A percentile compares a stretch with the other conserved stretches of the same genome.
Evolutionary conservation across 2,888 invertebrate genomes (phyloP).

Genomic region (Apamea epomidion): DNA sequence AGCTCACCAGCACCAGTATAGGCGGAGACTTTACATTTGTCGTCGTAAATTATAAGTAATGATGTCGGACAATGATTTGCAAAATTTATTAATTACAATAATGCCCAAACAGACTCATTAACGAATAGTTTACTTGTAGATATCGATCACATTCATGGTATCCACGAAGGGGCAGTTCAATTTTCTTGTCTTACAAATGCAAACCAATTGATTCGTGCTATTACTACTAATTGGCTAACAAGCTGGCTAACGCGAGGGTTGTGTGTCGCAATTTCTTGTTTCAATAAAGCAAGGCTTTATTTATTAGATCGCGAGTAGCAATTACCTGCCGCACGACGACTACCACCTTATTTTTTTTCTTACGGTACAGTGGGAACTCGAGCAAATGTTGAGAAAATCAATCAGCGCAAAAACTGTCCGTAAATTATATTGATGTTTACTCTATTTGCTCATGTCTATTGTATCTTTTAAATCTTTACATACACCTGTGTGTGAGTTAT

Average conservation of each 20-base stretch:
- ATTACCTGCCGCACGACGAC: slow-evolving; percentile 74
- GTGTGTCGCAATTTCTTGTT: slow-evolving; percentile 85
- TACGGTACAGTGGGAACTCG: slow-evolving; percentile 79
- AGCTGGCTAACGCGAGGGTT: slow-evolving; percentile 74
- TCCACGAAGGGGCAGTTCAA: slow-evolving; percentile 63
- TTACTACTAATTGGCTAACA: slow-evolving; percentile 81
- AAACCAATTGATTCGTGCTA: slow-evolving; percentile 78
- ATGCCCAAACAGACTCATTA: slow-evolving; percentile 71
- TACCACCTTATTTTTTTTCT: slow-evolving; percentile 71
- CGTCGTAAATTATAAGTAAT: slow-evolving; percentile 81
- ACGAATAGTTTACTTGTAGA: slow-evolving; percentile 65
- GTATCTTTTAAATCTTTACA: slow-evolving; percentile 23
- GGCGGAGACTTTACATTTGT: slow-evolving; percentile 67
- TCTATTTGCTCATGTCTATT: slow-evolving; percentile 32
- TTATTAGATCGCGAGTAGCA: slow-evolving; percentile 77
- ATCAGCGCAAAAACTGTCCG: slow-evolving; percentile 73
- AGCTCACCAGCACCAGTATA: slow-evolving; percentile 63
- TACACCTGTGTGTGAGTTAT: slow-evolving; percentile 23
- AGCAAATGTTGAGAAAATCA: slow-evolving; percentile 85
- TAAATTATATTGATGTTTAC: slow-evolving; percentile 43
- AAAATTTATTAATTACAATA: slow-evolving; percentile 83
- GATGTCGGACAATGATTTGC: slow-evolving; percentile 84
- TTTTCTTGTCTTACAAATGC: slow-evolving; percentile 74
- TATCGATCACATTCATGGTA: slow-evolving; percentile 70
- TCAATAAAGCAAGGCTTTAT: slow-evolving; percentile 82